Percentiles rank a stretch among this genome's conserved stretches.
Evolutionary conservation across 2,113 vertebrate species (phyloP).

Genomic region (Perca flavescens): DNA sequence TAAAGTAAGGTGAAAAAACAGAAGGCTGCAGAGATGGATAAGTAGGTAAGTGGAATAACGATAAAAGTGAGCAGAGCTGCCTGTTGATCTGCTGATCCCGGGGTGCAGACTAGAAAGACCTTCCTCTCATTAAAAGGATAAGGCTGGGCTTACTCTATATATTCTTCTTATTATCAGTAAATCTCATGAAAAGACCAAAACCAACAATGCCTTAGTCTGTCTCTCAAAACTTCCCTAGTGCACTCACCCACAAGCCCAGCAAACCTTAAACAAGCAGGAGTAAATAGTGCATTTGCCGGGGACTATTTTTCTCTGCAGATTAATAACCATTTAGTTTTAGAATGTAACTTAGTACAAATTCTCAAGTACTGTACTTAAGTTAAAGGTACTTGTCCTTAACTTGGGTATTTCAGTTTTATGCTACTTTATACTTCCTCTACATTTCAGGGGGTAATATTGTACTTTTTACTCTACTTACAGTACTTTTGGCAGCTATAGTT

Average conservation of each 20-base stretch:
- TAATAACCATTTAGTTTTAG: not conserved
- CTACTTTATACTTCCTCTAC: not conserved
- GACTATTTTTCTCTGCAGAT: not conserved
- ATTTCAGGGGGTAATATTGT: not conserved
- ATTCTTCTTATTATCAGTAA: constrained; percentile 9
- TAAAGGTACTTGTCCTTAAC: not conserved
- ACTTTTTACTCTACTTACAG: not conserved
- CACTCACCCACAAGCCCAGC: not conserved
- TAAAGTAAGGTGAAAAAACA: not conserved
- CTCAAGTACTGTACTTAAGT: not conserved
- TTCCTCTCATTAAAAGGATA: constrained; percentile 17
- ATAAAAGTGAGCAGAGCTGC: not conserved
- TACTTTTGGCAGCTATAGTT: not conserved
- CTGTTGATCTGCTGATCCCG: constrained; percentile 18
- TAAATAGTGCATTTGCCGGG: not conserved
- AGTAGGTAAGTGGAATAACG: not conserved
- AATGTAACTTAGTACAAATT: not conserved
- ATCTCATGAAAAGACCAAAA: not conserved
- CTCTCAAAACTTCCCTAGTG: not conserved
- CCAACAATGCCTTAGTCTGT: not conserved
- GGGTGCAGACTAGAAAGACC: not conserved
- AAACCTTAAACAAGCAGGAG: not conserved
- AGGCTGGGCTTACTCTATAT: constrained; percentile 2
- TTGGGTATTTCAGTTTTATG: not conserved
- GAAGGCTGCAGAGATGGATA: not conserved